Evolutionary conservation across 2,797 vertebrate genomes (phyloP).

Genomic region (Protosalanx chinensis): DNA sequence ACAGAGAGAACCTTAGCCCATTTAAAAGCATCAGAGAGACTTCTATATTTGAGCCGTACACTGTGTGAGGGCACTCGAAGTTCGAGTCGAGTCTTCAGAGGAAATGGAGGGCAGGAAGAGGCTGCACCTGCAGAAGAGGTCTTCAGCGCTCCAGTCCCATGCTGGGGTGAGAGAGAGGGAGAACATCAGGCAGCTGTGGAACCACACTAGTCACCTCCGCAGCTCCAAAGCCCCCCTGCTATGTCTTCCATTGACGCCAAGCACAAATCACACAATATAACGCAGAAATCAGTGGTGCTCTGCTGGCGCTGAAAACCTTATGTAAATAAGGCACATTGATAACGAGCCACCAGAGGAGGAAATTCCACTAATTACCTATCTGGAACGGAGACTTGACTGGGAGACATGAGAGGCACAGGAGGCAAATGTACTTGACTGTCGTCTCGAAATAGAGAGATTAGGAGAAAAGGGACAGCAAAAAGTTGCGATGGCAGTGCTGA

Average conservation of each 20-base stretch:
- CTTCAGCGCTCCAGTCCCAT: constrained; percentile 60
- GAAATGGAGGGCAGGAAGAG: constrained; percentile 67
- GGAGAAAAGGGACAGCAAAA: constrained; percentile 47
- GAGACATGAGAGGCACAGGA: constrained; percentile 53
- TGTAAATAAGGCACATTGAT: constrained; percentile 71
- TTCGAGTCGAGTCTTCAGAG: constrained; percentile 67
- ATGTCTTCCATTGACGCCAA: constrained; percentile 50
- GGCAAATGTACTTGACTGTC: constrained; percentile 38
- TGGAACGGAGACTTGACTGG: constrained; percentile 56
- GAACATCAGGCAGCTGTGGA: constrained; percentile 48
- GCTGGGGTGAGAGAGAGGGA: constrained; percentile 49
- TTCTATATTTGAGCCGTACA: constrained; percentile 54
- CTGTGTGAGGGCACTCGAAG: constrained; percentile 39
- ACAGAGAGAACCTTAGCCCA: constrained; percentile 20
- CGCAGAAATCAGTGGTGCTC: constrained; percentile 48
- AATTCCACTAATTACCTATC: constrained; percentile 68
- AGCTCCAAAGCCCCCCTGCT: constrained; percentile 59
- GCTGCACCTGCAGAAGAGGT: constrained; percentile 73
- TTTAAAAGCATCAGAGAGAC: constrained; percentile 56
- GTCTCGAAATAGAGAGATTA: constrained; percentile 48
- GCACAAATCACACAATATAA: constrained; percentile 44
- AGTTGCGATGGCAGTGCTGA: constrained; percentile 63
- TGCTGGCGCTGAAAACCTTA: constrained; percentile 67
- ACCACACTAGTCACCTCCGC: constrained; percentile 40
- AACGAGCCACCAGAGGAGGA: constrained; percentile 67